Base-by-base conservation (phyloP, 2,888 invertebrate genomes). In the Hecatera dysodea region DNA sequence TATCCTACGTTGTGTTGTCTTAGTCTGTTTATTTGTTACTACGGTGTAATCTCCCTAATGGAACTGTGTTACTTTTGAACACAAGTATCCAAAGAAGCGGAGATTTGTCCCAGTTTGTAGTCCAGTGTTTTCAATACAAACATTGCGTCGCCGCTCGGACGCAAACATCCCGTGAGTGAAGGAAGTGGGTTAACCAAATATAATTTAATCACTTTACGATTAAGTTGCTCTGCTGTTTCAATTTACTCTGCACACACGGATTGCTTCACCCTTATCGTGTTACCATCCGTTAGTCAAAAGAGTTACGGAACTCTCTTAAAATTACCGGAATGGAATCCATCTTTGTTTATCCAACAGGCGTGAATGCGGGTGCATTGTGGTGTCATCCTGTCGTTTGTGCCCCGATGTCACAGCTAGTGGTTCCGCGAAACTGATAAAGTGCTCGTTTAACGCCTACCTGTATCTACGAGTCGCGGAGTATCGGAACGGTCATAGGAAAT, bases 131-230 rank as follows among this genome's bases (percentile, higher is more conserved):
- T 91, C 89, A 91, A 91, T 90, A 87, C 89, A 93, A 93, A 93
- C 92, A 93, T 92, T 90, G 90, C 89, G 84, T 86, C 79, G 87
- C 82, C 86, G 84, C 83, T 87, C 78, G 85, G 87, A 88, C 89
- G 89, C 91, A 94, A 94, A 94, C 94, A 93, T 94, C 93, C 93
- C 91, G 91, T 88, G 84, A 86, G 84, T 84, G 86, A 87, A 90
- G 89, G 90, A 93, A 93, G 83, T 91, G 83, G 91, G 92, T 88
- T 92, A 91, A 90, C 88, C 88, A 90, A 92, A 92, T 92, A 91
- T 88, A 90, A 89, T 89, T 88, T 89, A 86, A 91, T 91, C 87
- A 85, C 84, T 85, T 82, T 69, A 81, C 83, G 87, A 88, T 89
- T 88, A 87, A 88, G 80, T 87, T 86, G 86, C 86, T 77, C 68